Evolutionary conservation across 2,797 vertebrate genomes (phyloP), one percentile per base, ranked within the genome.

Genomic region (Chaunax sp.): DNA sequence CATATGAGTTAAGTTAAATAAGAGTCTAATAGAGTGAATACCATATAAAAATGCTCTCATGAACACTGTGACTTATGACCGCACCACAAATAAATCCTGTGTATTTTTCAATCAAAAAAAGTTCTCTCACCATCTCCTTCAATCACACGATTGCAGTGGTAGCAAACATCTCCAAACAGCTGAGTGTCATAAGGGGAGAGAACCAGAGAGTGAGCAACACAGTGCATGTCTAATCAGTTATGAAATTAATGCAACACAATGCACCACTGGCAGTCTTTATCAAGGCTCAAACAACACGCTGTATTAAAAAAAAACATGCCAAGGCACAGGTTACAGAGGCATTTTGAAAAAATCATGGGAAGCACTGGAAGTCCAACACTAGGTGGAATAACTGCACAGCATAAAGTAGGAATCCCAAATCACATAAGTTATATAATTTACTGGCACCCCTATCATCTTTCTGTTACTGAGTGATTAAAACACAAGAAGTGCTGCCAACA

Each of bases 161-260:
- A 98, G 86, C 97, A 99, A 76, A 98, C 97, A 78, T 98, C 97
- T 75, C 97, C 97, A 28, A 98, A 99, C 0, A 99, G 95, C 97
- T 98, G 91, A 55, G 85, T 59, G 76, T 43, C 64, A 71, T 1
- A 22, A 69, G 23, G 37, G 57, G 16, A 74, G 61, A 82, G 44
- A 81, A 64, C 61, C 13, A 69, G 16, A 68, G 40, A 23, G 44
- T 81, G 28, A 88, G 56, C 18, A 56, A 63, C 30, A 10, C 13
- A n/a, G 6, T 15, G 5, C 15, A 46, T 13, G 25, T 44, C 9
- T 63, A 25, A 23, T 40, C 9, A 67, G 20, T 59, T 49, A 22
- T 43, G 11, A 43, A 59, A 58, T 23, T 5, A 13, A n/a, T n/a
- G 26, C 20, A 56, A 49, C 23, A 62, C 46, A 68, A 16, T 20